A percentile compares a stretch with the other conserved stretches of the same genome.
These are phyloP conservation scores for Tipula helvola DNA, from an alignment of 2,888 invertebrate species.

Conservation along the genomic window DNA sequence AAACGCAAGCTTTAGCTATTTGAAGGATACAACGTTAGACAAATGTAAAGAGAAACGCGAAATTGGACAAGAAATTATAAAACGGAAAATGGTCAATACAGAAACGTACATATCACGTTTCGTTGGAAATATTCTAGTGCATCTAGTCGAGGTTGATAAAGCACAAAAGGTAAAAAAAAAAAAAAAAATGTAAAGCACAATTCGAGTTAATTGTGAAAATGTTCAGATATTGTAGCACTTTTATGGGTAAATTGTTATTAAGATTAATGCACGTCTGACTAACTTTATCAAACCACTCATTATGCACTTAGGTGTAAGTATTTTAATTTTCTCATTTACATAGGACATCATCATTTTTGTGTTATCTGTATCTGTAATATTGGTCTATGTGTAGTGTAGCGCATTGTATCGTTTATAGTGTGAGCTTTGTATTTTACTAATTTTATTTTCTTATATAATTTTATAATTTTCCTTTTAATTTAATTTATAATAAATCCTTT, in stretches of 20 bases:
- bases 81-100: conserved; percentile 33
- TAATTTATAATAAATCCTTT: conserved; percentile 7
- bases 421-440: background rate
- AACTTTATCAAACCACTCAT: background rate
- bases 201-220: too few species aligned
- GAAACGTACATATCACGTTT: conserved; percentile 35
- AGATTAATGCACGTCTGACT: background rate
- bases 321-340: background rate
- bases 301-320: background rate
- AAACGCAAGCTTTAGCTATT: background rate
- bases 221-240: background rate
- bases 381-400: background rate
- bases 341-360: background rate
- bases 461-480: conserved; percentile 9
- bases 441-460: background rate
- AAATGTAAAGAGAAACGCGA: conserved; percentile 25
- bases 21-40: conserved; percentile 4
- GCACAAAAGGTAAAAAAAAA: conserved; percentile 34
- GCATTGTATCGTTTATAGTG: background rate
- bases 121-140: conserved; percentile 36
- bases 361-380: background rate
- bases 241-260: background rate
- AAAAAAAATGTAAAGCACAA: background rate
- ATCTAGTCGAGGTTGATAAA: conserved; percentile 34
- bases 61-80: conserved; percentile 30